These are phyloP conservation scores for Oscheius myriophilus DNA, from an alignment of 2,888 invertebrate genomes.

Conservation along the genomic window DNA sequence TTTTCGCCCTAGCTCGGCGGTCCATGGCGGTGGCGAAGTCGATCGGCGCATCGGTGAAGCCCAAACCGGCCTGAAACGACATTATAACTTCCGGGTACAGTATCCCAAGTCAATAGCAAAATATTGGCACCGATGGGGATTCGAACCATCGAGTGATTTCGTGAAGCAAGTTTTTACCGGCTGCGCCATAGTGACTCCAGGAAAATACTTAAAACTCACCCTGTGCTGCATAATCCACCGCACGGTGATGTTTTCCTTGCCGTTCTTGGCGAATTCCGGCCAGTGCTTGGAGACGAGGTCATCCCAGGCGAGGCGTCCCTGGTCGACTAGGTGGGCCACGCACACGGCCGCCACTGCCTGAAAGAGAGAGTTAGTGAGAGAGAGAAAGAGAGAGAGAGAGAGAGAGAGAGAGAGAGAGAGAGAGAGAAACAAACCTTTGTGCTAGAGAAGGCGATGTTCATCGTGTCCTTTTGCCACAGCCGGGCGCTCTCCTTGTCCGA, in stretches of 20 bases:
- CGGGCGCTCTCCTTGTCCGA: conserved; percentile 59
- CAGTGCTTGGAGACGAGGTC: conserved; percentile 70
- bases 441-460: conserved; percentile 45
- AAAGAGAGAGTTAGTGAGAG: neutral
- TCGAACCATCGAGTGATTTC: neutral
- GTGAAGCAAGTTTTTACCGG: neutral
- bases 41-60: conserved; percentile 69
- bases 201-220: neutral
- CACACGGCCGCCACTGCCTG: conserved; percentile 62
- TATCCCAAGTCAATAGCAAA: neutral
- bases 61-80: conserved; percentile 69
- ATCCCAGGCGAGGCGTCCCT: conserved; percentile 70
- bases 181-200: too few species aligned
- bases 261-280: conserved; percentile 73
- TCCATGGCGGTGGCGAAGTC: conserved; percentile 66
- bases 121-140: neutral
- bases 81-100: neutral
- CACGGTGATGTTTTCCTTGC: conserved; percentile 72
- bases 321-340: conserved; percentile 71
- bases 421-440: conserved; percentile 21
- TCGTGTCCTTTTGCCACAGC: conserved; percentile 59
- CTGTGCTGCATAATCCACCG: conserved; percentile 60
- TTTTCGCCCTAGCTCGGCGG: conserved; percentile 66
- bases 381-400: too few species aligned
- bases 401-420: conserved; percentile 1